A percentile compares a stretch with the other conserved stretches of the same genome.
Conservation (phyloP, 2,797 vertebrate genomes). For the Sebastes taczanowskii region DNA sequence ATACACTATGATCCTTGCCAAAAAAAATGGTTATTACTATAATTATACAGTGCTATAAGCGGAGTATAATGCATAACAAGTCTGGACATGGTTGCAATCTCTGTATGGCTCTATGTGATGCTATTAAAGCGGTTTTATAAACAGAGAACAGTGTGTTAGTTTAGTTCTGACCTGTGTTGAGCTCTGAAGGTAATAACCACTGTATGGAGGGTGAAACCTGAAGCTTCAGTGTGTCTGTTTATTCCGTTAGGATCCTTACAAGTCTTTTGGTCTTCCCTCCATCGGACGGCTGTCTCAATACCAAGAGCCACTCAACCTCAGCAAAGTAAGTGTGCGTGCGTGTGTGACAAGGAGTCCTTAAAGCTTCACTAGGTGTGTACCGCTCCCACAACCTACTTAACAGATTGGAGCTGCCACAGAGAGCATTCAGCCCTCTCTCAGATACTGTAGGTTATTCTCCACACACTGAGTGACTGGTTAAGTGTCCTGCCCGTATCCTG, state of each 20-base stretch:
- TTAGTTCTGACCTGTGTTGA: too few species aligned
- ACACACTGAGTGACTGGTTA: neutral
- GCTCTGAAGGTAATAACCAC: too few species aligned
- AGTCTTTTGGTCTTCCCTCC: slow-evolving; percentile 96
- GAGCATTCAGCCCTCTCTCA: neutral
- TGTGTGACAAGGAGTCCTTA: neutral
- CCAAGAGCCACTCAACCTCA: slow-evolving; percentile 88
- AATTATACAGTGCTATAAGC: too few species aligned
- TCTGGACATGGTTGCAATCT: neutral
- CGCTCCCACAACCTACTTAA: neutral
- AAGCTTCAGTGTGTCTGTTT: slow-evolving; percentile 1
- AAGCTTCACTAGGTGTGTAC: neutral
- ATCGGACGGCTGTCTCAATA: slow-evolving; percentile 93
- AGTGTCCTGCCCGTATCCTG: neutral
- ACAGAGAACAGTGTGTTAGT: neutral
- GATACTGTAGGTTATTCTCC: neutral
- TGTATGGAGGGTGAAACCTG: too few species aligned
- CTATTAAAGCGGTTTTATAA: neutral
- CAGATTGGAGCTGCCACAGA: neutral
- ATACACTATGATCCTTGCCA: neutral
- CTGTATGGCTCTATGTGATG: neutral
- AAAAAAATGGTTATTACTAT: neutral
- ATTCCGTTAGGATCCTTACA: slow-evolving; percentile 91
- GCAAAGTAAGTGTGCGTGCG: slow-evolving; percentile 81
- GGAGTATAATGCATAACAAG: too few species aligned